phyloP scores from a whole-genome alignment of 2,797 vertebrate genomes.

The Sebastes kiyomatsui region DNA sequence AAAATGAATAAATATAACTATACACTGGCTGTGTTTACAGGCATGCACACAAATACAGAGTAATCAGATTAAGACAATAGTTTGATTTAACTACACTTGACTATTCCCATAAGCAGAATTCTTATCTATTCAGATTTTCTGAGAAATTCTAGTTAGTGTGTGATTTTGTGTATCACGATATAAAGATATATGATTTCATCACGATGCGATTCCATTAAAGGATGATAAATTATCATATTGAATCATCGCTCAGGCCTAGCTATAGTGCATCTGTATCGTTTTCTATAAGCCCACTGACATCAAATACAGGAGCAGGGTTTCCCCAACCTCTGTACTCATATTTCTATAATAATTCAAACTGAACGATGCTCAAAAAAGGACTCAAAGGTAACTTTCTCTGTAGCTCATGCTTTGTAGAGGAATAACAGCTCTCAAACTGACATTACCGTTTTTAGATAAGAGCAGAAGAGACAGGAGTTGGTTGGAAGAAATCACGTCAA shows the following conservation, averaged over 20 bases:
- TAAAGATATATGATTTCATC: too few relatives aligned
- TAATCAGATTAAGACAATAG: too few relatives aligned
- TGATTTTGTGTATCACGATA: too few relatives aligned
- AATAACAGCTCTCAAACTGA: background rate
- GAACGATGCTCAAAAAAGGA: background rate
- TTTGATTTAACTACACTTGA: too few relatives aligned
- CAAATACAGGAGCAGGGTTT: background rate
- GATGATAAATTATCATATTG: too few relatives aligned
- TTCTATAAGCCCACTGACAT: background rate
- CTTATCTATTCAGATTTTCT: too few relatives aligned
- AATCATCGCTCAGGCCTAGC: background rate
- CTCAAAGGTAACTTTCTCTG: background rate
- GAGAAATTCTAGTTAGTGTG: too few relatives aligned
- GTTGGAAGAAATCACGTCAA: constrained; percentile 12
- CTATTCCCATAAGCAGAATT: too few relatives aligned
- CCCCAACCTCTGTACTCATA: background rate
- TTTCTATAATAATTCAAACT: background rate
- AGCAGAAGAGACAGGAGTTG: background rate
- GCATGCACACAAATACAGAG: too few relatives aligned
- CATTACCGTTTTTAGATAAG: background rate
- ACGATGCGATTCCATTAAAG: too few relatives aligned
- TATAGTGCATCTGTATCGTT: background rate
- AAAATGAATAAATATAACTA: too few relatives aligned
- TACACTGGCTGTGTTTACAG: too few relatives aligned
- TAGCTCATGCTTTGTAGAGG: background rate